A percentile compares a stretch with the other conserved stretches of the same genome.
phyloP scores from a whole-genome alignment of 2,797 vertebrate species.

The Chromis chromis region DNA sequence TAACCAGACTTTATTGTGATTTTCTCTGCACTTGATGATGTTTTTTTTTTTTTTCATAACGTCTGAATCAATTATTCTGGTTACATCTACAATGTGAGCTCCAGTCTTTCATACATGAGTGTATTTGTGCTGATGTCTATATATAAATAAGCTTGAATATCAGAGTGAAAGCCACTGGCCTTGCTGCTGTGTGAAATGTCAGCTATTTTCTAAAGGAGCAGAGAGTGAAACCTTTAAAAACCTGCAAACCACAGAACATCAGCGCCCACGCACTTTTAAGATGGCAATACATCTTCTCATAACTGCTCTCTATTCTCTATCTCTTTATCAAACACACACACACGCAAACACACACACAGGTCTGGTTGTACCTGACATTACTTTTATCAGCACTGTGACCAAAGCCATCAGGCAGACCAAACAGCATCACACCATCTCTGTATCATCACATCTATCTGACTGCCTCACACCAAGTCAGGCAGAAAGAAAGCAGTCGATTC shows the following conservation, averaged over 20 bases:
- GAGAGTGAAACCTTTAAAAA: conserved; percentile 64
- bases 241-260: conserved; percentile 67
- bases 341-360: conserved; percentile 17
- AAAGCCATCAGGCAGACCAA: conserved; percentile 59
- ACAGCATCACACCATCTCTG: conserved; percentile 16
- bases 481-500: conserved; percentile 32
- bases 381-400: conserved; percentile 67
- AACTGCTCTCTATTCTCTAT: conserved; percentile 33
- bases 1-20: neutral
- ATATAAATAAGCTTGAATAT: conserved; percentile 31
- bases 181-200: conserved; percentile 57
- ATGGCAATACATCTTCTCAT: conserved; percentile 60
- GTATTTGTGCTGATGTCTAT: conserved; percentile 23
- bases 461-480: conserved; percentile 43
- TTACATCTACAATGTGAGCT: no score
- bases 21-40: neutral
- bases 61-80: neutral
- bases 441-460: conserved; percentile 43
- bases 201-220: conserved; percentile 53
- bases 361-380: conserved; percentile 67
- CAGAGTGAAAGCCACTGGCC: conserved; percentile 24
- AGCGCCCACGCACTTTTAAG: conserved; percentile 55
- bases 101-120: neutral
- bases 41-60: neutral
- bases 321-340: conserved; percentile 2